Evolutionary conservation across 2,797 vertebrate genomes (phyloP).

Genomic region (Loriculus beryllinus): DNA sequence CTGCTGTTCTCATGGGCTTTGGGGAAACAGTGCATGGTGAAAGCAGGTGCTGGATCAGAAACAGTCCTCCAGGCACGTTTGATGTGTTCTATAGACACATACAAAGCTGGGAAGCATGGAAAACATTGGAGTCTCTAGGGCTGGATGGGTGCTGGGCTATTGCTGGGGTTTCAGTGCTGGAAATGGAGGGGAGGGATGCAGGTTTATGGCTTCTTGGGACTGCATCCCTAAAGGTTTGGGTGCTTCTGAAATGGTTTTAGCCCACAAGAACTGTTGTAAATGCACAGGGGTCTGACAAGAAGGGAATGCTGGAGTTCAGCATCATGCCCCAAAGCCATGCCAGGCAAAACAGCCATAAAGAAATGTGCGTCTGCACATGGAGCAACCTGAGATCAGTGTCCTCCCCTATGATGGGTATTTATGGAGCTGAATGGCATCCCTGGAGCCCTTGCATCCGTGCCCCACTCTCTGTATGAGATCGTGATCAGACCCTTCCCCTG

Average conservation of each 20-base stretch:
- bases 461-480: fast-evolving
- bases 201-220: neutral
- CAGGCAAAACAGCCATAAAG: neutral
- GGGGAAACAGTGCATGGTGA: neutral
- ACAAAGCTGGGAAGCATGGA: neutral
- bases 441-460: neutral
- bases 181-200: neutral
- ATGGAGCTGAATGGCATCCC: neutral
- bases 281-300: fast-evolving
- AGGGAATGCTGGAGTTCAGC: neutral
- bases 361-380: neutral
- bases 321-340: fast-evolving
- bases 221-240: neutral
- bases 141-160: neutral
- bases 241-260: neutral
- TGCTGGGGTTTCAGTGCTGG: neutral
- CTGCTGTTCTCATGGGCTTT: neutral
- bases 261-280: neutral
- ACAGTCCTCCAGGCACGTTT: neutral
- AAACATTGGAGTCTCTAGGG: neutral
- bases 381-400: neutral
- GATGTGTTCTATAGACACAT: fast-evolving
- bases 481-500: neutral
- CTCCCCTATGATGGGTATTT: neutral
- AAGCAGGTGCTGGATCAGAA: neutral